phyloP scores from a whole-genome alignment of 2,797 vertebrate species.

The Galago senegalensis region DNA sequence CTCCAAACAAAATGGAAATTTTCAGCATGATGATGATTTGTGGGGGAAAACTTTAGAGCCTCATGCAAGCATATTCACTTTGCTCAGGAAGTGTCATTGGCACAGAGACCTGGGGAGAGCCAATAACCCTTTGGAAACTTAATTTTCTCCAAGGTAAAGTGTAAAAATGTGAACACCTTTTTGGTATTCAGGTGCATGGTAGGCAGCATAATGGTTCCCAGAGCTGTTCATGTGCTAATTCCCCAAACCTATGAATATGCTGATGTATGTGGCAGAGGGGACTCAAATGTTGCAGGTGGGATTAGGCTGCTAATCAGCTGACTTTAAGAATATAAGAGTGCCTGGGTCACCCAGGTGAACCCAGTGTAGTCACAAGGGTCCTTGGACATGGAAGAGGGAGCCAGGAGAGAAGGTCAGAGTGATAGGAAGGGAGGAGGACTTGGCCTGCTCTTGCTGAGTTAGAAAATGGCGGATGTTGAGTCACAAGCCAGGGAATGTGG shows the following conservation, averaged over 20 bases:
- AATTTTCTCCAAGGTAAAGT: neutral
- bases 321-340: neutral
- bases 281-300: neutral
- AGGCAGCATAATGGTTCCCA: neutral
- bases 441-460: neutral
- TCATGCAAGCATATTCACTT: conserved; percentile 18
- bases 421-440: rapidly evolving
- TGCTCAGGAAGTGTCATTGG: neutral
- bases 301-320: neutral
- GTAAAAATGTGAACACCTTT: neutral
- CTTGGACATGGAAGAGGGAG: neutral
- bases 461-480: neutral
- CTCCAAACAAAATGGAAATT: conserved; percentile 36
- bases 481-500: neutral
- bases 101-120: neutral
- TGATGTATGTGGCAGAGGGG: neutral
- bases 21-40: neutral
- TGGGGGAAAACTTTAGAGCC: neutral
- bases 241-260: neutral
- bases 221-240: neutral
- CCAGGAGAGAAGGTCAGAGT: neutral
- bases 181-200: neutral
- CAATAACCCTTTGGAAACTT: neutral
- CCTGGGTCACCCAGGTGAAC: neutral
- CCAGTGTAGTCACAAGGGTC: neutral